Percentiles rank a stretch among this genome's conserved stretches.
Conservation (phyloP, 2,113 vertebrate species). For the Xerus inauris region DNA sequence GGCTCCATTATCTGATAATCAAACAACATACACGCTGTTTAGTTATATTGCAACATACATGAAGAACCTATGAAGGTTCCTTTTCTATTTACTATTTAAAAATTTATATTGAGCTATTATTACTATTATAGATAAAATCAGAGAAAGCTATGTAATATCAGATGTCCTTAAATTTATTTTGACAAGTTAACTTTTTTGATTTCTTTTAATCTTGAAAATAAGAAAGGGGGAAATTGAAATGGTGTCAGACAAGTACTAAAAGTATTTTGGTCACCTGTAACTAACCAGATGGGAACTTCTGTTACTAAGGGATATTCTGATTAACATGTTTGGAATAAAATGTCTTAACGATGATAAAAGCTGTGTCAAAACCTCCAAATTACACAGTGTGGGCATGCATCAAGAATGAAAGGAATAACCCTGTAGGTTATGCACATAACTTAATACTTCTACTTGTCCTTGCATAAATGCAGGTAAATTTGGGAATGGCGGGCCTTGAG, state of each 20-base stretch:
- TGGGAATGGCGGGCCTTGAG: not conserved
- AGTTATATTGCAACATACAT: too few species aligned
- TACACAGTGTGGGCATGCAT: not conserved
- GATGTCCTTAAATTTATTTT: not conserved
- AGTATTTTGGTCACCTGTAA: not conserved
- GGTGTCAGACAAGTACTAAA: not conserved
- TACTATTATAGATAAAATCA: not conserved
- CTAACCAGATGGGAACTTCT: not conserved
- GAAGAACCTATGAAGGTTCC: not conserved
- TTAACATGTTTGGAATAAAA: conserved; percentile 21
- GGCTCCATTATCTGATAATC: not conserved
- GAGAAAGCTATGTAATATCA: not conserved
- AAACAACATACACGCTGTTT: not conserved
- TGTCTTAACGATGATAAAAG: not conserved
- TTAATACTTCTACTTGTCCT: not conserved
- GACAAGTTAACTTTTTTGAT: conserved; percentile 16
- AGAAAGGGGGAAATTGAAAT: not conserved
- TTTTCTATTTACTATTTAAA: conserved; percentile 13
- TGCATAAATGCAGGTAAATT: not conserved
- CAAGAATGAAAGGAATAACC: not conserved
- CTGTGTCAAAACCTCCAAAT: not conserved
- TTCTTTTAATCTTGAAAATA: conserved; percentile 28
- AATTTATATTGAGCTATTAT: not conserved
- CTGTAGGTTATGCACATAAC: not conserved
- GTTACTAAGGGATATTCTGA: not conserved